Base-by-base conservation (phyloP, 2,888 invertebrate genomes). In the Blastobasis adustella region DNA sequence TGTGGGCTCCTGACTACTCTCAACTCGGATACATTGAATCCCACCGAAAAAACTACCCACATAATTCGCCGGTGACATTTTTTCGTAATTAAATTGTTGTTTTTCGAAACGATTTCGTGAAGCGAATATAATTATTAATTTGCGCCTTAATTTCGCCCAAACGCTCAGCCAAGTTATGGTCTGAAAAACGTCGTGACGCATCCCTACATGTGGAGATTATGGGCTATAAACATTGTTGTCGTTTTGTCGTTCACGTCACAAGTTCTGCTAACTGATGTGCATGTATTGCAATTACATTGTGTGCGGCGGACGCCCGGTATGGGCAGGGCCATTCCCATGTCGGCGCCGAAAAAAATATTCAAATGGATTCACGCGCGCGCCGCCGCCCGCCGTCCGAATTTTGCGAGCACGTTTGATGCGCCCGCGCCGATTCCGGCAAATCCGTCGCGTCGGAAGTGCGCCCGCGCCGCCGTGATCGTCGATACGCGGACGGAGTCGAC, bases 381-480 rank as follows among this genome's bases (percentile, higher is more conserved):
- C 74, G n/a, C n/a, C 42, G 42, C 10, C 70, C 79, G 72, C 76
- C 74, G 82, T 82, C 86, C 86, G 84, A 88, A 88, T 81, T 88
- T 87, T 71, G 87, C 86, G 75, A 67, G 54, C 66, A 73, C 77
- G 79, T 88, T 88, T 88, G 88, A 87, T 82, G 87, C 83, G 85
- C 82, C 87, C 84, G 85, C 85, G 75, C 74, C 86, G 85, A 85
- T 88, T 88, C 88, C 85, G 86, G 86, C 87, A 86, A 88, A 87
- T 88, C 86, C 86, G 88, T 86, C 86, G 82, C 83, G 84, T 87
- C 88, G 88, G 88, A 88, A 87, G 86, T 87, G 76, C 74, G 72
- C 71, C 73, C 71, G 72, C 73, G 61, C 63, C 59, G 61, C 63
- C 57, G 60, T 40, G 73, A 70, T 71, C 78, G 69, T 79, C 82